Evolutionary conservation across 2,113 vertebrate species (phyloP).

Genomic region (Notothenia coriiceps): DNA sequence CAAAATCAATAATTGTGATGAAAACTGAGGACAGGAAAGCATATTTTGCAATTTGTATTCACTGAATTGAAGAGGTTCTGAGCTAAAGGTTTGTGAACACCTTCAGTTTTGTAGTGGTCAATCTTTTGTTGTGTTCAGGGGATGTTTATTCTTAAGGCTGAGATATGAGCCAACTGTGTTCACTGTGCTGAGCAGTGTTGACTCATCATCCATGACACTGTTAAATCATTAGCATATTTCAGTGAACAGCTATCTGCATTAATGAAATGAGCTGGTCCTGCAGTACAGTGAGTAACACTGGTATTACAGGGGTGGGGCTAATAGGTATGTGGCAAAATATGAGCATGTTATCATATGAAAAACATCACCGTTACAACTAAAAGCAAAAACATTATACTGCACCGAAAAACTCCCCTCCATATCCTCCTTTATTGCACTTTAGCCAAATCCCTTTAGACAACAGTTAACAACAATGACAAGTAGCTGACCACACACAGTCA

Average conservation of each 20-base stretch:
- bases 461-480: not conserved
- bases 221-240: conserved; percentile 10
- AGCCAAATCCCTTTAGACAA: not conserved
- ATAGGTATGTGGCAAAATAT: not conserved
- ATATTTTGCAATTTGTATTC: conserved; percentile 30
- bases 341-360: not conserved
- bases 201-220: conserved; percentile 1
- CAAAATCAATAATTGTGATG: conserved; percentile 51
- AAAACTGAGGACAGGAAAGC: conserved; percentile 26
- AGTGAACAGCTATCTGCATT: conserved; percentile 1
- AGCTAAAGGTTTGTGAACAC: conserved; percentile 27
- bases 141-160: not conserved
- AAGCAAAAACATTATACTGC: not conserved
- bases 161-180: not conserved
- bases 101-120: not conserved
- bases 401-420: not conserved
- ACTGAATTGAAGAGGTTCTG: conserved; percentile 1
- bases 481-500: not conserved
- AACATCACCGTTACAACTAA: not conserved
- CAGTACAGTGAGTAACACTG: not conserved
- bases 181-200: not conserved
- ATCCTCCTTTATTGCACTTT: not conserved
- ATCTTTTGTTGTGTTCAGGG: conserved; percentile 18
- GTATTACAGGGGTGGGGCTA: not conserved
- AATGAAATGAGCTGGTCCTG: conserved; percentile 17